Conservation (phyloP, 1,140 invertebrate genomes). For the Aricia agestis region DNA sequence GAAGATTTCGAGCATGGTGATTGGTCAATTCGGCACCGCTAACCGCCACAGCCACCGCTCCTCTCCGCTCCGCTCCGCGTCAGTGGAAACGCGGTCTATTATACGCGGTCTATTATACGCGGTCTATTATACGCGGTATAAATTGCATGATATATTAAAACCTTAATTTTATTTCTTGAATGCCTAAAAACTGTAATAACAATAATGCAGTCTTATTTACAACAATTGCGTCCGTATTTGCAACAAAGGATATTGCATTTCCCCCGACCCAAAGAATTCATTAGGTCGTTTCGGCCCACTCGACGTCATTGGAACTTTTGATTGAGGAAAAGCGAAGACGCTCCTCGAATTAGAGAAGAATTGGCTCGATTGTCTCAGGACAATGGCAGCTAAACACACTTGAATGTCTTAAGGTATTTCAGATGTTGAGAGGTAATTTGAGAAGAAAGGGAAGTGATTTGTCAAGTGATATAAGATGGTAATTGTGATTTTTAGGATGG, state of each 20-base stretch:
- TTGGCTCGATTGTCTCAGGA: conserved; percentile 49
- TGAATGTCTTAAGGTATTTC: conserved; percentile 27
- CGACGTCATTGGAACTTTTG: conserved; percentile 60
- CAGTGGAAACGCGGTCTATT: too few species aligned
- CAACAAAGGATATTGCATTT: conserved; percentile 27
- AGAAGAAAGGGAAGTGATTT: background rate
- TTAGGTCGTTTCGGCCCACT: conserved; percentile 61
- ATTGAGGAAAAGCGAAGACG: conserved; percentile 62
- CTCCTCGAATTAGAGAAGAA: conserved; percentile 58
- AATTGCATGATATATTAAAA: too few species aligned
- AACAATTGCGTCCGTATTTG: conserved; percentile 27
- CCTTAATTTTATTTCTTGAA: too few species aligned
- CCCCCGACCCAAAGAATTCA: conserved; percentile 41
- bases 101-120: too few species aligned
- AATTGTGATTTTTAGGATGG: background rate
- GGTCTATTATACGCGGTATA: too few species aligned
- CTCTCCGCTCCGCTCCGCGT: too few species aligned
- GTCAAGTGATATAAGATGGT: background rate
- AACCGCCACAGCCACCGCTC: too few species aligned
- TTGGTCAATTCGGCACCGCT: too few species aligned
- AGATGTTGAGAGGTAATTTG: conserved; percentile 20
- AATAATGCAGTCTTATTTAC: too few species aligned
- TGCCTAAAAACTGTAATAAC: too few species aligned
- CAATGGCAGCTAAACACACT: conserved; percentile 23
- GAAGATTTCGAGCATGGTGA: too few species aligned